phyloP scores from a whole-genome alignment of 2,797 vertebrate species.

The Remorina albescens region DNA sequence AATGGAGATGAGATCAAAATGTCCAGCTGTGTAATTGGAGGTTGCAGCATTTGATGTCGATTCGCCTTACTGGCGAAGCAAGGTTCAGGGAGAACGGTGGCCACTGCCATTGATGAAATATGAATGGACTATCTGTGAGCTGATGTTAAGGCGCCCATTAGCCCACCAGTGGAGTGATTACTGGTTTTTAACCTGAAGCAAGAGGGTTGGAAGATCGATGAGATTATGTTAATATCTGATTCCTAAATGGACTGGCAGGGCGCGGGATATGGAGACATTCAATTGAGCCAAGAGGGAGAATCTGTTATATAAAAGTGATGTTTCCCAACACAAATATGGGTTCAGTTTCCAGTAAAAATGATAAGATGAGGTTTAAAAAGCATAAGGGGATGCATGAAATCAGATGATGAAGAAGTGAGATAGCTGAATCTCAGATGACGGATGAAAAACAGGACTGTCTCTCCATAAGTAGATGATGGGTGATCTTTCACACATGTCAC shows the following conservation, averaged over 20 bases:
- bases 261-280: constrained; percentile 38
- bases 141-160: constrained; percentile 65
- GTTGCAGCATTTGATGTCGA: constrained; percentile 76
- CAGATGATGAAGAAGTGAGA: constrained; percentile 9
- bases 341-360: constrained; percentile 19
- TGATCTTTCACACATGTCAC: constrained; percentile 30
- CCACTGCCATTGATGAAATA: constrained; percentile 79
- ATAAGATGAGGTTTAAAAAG: constrained; percentile 16
- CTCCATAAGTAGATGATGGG: constrained; percentile 8
- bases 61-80: constrained; percentile 43
- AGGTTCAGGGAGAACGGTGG: constrained; percentile 24
- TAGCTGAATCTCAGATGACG: constrained; percentile 23
- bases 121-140: constrained; percentile 70
- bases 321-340: constrained; percentile 22
- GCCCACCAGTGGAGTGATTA: constrained; percentile 66
- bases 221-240: constrained; percentile 56
- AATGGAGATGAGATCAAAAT: constrained; percentile 70
- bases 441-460: constrained; percentile 9
- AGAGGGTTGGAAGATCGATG: constrained; percentile 58
- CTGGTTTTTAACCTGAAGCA: constrained; percentile 67
- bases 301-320: constrained; percentile 22
- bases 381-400: background rate
- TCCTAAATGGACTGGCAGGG: constrained; percentile 50
- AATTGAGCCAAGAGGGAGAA: constrained; percentile 18
- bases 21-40: constrained; percentile 75